Evolutionary conservation across 2,888 invertebrate species (phyloP), one percentile per base, ranked within the genome.

Genomic region (Eurytoma californica): DNA sequence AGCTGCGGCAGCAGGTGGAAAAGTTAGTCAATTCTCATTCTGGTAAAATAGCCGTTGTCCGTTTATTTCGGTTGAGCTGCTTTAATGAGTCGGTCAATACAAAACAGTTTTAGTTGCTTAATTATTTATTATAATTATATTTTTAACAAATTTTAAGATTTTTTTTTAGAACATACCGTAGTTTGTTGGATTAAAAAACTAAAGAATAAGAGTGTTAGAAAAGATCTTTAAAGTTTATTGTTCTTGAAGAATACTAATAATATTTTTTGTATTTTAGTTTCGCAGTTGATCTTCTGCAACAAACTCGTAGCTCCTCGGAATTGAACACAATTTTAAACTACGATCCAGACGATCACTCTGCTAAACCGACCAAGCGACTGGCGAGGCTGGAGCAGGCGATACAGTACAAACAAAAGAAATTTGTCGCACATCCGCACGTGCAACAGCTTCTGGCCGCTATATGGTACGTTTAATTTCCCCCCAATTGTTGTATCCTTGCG

Each of bases 271-370:
- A 18, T 51, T 18, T n/a, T 63, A 89, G 89, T 86, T 98, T 98
- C 87, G 97, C 98, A 0, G 97, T 97, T 2, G 96, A 97, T 87
- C 91, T 98, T 51, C 90, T 98, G 73, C 96, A 97, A 85, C 97
- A 98, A 90, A 96, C 97, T 0, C 92, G 98, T 84, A 97, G 97
- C 82, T 97, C 98, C 0, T 94, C 96, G 83, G 99, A 99, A 91
- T 91, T 99, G 86, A 97, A 97, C 81, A 95, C 98, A 67, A 95
- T 99, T 80, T 92, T 99, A 24, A 98, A 98, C 91, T 96, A 98
- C 86, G 78, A 78, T 49, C 81, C 78, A n/a, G 94, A 95, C 82
- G 97, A 97, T 94, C 94, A 94, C 85, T 80, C 76, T 9, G 72
- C 74, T 13, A 83, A 83, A 20, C 72, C 84, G 7, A 77, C 75